phyloP scores from a whole-genome alignment of 2,113 vertebrate genomes.

The Heliornis fulica region DNA sequence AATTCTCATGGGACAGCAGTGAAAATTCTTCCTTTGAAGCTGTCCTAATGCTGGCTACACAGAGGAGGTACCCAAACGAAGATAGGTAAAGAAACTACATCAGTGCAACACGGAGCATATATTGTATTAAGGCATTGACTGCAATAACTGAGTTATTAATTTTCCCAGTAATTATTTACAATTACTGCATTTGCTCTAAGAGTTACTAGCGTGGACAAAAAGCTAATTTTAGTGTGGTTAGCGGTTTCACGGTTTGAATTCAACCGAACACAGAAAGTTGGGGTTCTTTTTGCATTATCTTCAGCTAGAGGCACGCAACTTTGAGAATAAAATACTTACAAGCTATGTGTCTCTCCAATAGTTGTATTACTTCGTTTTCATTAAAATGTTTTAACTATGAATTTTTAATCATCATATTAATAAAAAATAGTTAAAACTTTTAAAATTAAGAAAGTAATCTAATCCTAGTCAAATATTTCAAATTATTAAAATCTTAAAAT shows the following conservation, averaged over 20 bases:
- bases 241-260: background rate
- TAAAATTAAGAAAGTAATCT: background rate
- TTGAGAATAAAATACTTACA: background rate
- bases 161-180: background rate
- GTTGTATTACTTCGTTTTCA: background rate
- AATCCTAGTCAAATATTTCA: background rate
- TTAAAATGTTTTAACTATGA: background rate
- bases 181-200: background rate
- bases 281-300: background rate
- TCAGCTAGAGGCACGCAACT: background rate
- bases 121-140: background rate
- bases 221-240: background rate
- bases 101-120: background rate
- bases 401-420: background rate
- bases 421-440: background rate
- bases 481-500: background rate
- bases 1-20: background rate
- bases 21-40: conserved; percentile 12
- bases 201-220: background rate
- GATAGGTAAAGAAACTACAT: background rate
- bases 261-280: background rate
- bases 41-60: background rate
- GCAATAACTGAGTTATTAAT: background rate
- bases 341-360: background rate
- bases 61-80: background rate